Evolutionary conservation across 2,113 vertebrate genomes (phyloP).

Genomic region (Hemicordylus capensis): DNA sequence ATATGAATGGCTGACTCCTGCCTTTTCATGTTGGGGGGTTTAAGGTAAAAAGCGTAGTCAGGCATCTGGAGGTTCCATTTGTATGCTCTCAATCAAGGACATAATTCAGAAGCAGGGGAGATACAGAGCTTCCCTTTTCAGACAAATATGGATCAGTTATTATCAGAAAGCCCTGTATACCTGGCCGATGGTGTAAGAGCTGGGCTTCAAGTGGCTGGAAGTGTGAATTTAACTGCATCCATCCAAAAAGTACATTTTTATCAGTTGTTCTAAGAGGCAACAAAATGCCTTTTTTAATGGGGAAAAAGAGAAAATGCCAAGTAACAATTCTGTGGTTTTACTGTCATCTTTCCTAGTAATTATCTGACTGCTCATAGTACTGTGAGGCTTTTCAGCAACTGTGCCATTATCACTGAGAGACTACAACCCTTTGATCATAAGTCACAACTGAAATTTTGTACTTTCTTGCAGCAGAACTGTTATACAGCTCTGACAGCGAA

Average conservation of each 20-base stretch:
- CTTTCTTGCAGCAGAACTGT: constrained; percentile 9
- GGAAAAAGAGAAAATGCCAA: neutral
- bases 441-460: constrained; percentile 19
- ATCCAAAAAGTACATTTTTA: neutral
- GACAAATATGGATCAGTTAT: neutral
- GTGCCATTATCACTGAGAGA: neutral
- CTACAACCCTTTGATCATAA: constrained; percentile 11
- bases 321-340: neutral
- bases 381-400: constrained; percentile 10
- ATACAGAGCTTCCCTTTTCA: neutral
- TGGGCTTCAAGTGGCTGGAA: neutral
- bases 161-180: neutral
- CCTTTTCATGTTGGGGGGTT: too few relatives aligned
- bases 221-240: neutral
- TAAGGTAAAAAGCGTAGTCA: too few relatives aligned
- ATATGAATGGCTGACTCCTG: too few relatives aligned
- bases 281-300: too few relatives aligned
- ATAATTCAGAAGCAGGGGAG: neutral
- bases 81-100: too few relatives aligned
- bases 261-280: neutral
- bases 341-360: constrained; percentile 11
- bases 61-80: too few relatives aligned
- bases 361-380: neutral
- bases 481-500: fast-evolving
- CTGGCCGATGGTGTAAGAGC: neutral